Base-by-base conservation (phyloP, 2,888 invertebrate species). In the Nomada lathburiana region DNA sequence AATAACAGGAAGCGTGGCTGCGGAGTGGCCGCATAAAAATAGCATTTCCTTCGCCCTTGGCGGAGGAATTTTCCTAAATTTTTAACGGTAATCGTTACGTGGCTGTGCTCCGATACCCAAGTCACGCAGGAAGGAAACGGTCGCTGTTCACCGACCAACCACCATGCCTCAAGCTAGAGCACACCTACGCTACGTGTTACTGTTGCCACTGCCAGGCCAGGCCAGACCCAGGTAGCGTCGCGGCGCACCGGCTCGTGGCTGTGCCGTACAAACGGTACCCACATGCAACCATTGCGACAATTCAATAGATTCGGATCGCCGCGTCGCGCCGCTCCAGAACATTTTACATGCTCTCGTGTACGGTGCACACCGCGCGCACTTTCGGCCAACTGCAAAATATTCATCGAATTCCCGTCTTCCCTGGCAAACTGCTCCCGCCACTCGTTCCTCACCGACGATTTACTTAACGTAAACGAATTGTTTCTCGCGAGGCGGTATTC, bases 61-160 rank as follows among this genome's bases (percentile, higher is more conserved):
- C 68, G 42, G 68, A 80, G 84, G 79, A 87, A 89, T 89, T 88
- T 89, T 79, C 77, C 69, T 89, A 88, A 88, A 88, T 88, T 88
- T 89, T 88, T 89, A 80, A 88, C 85, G 84, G 83, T 89, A 89
- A 88, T 89, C 88, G 88, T 80, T 85, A 84, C 80, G 79, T 74
- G 80, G 78, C 50, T 29, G 76, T 77, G 62, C 75, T 68, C 79
- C 80, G 73, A 88, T 86, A 88, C 47, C 83, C 88, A 82, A 85
- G 89, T 88, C 88, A 88, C 88, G 88, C 87, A 85, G 67, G 36
- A 53, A n/a, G 47, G 42, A 44, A 42, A n/a, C 2, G 10, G 20
- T 18, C 20, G 42, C 29, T 18, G 36, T 42, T 2, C 62, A 4
- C 20, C 44, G 20, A 42, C n/a, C 44, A 3, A 16, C 42, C 55